phyloP scores from a whole-genome alignment of 2,888 invertebrate species.

The Xestia c-nigrum region DNA sequence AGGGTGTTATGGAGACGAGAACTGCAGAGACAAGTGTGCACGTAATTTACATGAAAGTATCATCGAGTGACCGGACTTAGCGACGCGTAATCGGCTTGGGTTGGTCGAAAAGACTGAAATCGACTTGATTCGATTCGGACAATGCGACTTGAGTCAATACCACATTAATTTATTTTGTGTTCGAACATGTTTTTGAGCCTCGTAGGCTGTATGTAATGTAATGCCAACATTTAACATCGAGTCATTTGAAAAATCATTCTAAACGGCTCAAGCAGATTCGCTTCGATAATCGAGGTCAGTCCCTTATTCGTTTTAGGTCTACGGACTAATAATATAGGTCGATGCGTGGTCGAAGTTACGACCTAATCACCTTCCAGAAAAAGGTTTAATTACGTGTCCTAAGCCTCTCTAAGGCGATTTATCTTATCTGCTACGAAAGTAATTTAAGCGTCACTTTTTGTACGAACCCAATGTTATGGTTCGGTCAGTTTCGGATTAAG shows the following conservation, averaged over 20 bases:
- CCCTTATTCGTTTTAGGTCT: not conserved
- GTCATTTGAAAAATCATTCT: not conserved
- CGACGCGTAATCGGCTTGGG: not conserved
- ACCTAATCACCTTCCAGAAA: constrained; percentile 43
- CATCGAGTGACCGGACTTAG: not conserved
- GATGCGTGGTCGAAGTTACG: constrained; percentile 14
- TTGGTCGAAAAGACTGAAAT: not conserved
- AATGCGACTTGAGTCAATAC: not conserved
- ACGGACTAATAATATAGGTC: constrained; percentile 23
- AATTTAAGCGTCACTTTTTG: constrained; percentile 61
- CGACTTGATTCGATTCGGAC: not conserved
- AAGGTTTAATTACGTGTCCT: constrained; percentile 49
- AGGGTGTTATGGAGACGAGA: no score
- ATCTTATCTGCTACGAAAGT: constrained; percentile 61
- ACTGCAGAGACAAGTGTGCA: not conserved
- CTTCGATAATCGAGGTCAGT: not conserved
- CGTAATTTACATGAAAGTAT: not conserved
- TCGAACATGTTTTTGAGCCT: not conserved
- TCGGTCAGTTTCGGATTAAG: constrained; percentile 17
- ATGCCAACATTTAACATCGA: not conserved
- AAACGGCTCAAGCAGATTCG: not conserved
- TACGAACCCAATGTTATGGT: constrained; percentile 37
- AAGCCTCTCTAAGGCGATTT: constrained; percentile 44
- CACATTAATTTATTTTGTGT: not conserved
- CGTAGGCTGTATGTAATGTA: not conserved